These are phyloP conservation scores for Octopus bimaculoides DNA, from an alignment of 1,140 invertebrate genomes.

Conservation along the genomic window DNA sequence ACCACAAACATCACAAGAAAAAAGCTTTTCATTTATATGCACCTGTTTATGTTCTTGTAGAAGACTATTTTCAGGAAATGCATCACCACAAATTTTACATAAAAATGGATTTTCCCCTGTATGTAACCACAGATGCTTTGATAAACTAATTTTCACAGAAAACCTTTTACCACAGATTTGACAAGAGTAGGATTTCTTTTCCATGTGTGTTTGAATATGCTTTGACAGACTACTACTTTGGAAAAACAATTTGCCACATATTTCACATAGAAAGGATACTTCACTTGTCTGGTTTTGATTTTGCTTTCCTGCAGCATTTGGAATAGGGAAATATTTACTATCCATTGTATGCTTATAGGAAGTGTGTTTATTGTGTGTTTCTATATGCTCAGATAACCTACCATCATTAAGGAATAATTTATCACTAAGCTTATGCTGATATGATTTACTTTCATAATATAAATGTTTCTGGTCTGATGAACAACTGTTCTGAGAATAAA, in stretches of 20 bases:
- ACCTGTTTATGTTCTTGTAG: too few species aligned
- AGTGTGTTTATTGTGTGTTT: constrained; percentile 71
- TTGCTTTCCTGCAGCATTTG: constrained; percentile 55
- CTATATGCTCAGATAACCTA: constrained; percentile 65
- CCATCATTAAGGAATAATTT: constrained; percentile 94
- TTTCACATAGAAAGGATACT: constrained; percentile 50
- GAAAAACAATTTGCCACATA: constrained; percentile 25
- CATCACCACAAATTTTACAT: constrained; percentile 51
- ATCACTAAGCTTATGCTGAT: constrained; percentile 94
- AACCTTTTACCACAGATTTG: constrained; percentile 21
- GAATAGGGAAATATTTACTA: constrained; percentile 72
- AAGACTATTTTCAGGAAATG: constrained; percentile 5
- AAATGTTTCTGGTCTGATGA: too few species aligned
- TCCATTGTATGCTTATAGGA: constrained; percentile 75
- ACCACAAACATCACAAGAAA: too few species aligned
- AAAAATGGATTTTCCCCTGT: constrained; percentile 43
- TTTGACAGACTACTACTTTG: constrained; percentile 51
- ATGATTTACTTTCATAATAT: constrained; percentile 68
- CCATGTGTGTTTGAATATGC: constrained; percentile 18
- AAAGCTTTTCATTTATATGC: too few species aligned
- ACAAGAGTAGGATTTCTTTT: constrained; percentile 70
- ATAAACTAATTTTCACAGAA: constrained; percentile 11
- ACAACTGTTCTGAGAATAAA: too few species aligned
- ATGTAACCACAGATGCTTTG: constrained; percentile 36
- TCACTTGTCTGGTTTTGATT: constrained; percentile 48